Base-by-base conservation (phyloP, 2,113 vertebrate species). In the Ascaphus truei region DNA sequence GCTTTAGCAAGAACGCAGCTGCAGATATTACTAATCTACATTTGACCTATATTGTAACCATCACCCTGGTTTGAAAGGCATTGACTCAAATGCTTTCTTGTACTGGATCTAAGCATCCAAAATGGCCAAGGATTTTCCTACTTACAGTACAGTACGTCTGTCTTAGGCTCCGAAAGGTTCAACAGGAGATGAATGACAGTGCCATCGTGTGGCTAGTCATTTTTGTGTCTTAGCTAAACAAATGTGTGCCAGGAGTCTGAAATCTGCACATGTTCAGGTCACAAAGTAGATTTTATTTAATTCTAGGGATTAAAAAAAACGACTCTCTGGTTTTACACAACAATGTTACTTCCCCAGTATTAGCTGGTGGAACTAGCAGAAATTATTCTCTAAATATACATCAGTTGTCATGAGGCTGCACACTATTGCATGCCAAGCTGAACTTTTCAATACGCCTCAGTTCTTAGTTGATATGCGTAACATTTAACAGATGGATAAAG, bases 401-500 rank as follows among this genome's bases (percentile, higher is more conserved):
- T 68, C 0, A 0, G 11, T 29, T 53, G 18, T 76, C 1, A 0
- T 29, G 36, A 26, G 66, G 15, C 43, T 23, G 1, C 8, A 30
- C 3, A 1, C n/a, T 13, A 34, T 23, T 52, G 48, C 2, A 9
- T 12, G 8, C 31, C 12, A 26, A 63, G 31, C 8, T n/a, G 2
- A 23, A 72, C 18, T n/a, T 2, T 2, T 23, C 12, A 34, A 61
- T 4, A 59, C 37, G n/a, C 0, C 67, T 1, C 0, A 1, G 27
- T 13, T 53, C 15, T 0, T 31, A 11, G 7, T 0, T 43, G 50
- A 11, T 45, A 16, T 9, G 13, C 0, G 0, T 0, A 15, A 27
- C 27, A 29, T 39, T 23, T 58, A 41, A 48, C 64, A 72, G 52
- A 43, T 16, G 48, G 29, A 22, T 26, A n/a, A 13, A 22, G 20